Evolutionary conservation across 2,888 invertebrate genomes (phyloP), one percentile per base, ranked within the genome.

Genomic region (Oegoconia quadripuncta): DNA sequence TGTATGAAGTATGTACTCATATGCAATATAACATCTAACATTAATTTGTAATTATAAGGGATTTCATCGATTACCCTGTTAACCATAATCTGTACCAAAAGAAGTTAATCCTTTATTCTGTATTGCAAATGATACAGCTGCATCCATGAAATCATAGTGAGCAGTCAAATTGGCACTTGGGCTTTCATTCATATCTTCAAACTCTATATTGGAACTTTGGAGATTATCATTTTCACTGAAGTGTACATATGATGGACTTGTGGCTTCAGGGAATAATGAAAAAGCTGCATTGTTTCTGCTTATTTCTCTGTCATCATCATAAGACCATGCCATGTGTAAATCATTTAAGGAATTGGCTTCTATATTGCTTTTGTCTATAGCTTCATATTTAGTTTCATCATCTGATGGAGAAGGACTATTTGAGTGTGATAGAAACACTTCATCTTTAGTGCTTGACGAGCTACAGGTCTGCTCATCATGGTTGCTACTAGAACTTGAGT

Each of bases 121-220:
- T 48, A 93, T 93, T 20, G 93, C 93, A 57, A 90, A 91, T 28
- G 91, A 88, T n/a, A 93, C 92, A n/a, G 93, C 93, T 34, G 91
- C 88, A 74, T 92, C 91, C 49, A 93, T 73, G 59, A 93, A 91
- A 59, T 92, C 91, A 65, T 74, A 83, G 48, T 84, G 75, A 58
- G 60, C 64, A 11, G 50, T 45, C 38, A 56, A 54, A 12, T 18
- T 13, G 34, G 60, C 53, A 52, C 61, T 65, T n/a, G 64, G 65
- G 45, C 55, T 50, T 20, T 53, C 52, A 7, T 63, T 61, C 37
- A 64, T 58, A 27, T 50, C 50, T 36, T 64, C 56, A 54, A 53
- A 62, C 12, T 61, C 64, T 46, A 52, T 52, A 42, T 51, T 56
- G 8, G 59, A 52, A 32, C 53, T 52, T 46, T 64, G 66, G 14